These are phyloP conservation scores for Pelecanus crispus DNA, from an alignment of 2,113 vertebrate genomes.

Conservation along the genomic window DNA sequence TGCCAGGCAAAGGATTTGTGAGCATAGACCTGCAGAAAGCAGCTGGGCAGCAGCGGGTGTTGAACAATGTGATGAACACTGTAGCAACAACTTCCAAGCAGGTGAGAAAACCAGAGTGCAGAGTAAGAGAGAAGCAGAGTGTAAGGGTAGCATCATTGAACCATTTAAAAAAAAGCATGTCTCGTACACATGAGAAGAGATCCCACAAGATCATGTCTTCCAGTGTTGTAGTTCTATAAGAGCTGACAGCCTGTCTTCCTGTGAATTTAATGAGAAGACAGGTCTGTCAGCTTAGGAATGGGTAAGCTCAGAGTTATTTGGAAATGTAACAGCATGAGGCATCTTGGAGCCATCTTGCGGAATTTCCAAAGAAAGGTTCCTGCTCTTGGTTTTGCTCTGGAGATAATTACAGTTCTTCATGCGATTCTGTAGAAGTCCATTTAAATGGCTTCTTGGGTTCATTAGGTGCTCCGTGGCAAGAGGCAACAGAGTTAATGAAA, in stretches of 20 bases:
- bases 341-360: not conserved
- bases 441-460: not conserved
- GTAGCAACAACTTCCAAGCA: not conserved
- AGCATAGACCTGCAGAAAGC: not conserved
- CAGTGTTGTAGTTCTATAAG: not conserved
- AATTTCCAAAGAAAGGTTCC: not conserved
- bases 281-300: not conserved
- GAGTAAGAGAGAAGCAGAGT: not conserved
- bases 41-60: not conserved
- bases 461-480: slow-evolving; percentile 1
- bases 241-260: not conserved
- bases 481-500: slow-evolving; percentile 46
- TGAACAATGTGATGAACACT: not conserved
- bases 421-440: not conserved
- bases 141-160: not conserved
- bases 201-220: fast-evolving
- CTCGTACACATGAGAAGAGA: not conserved
- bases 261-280: not conserved
- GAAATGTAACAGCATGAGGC: not conserved
- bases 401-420: not conserved
- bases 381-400: not conserved
- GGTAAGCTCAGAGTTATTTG: not conserved
- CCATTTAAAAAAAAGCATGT: not conserved
- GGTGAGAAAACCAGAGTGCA: slow-evolving; percentile 40
- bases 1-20: slow-evolving; percentile 17